phyloP scores from a whole-genome alignment of 2,797 vertebrate species.

The Phalloptychus januarius region DNA sequence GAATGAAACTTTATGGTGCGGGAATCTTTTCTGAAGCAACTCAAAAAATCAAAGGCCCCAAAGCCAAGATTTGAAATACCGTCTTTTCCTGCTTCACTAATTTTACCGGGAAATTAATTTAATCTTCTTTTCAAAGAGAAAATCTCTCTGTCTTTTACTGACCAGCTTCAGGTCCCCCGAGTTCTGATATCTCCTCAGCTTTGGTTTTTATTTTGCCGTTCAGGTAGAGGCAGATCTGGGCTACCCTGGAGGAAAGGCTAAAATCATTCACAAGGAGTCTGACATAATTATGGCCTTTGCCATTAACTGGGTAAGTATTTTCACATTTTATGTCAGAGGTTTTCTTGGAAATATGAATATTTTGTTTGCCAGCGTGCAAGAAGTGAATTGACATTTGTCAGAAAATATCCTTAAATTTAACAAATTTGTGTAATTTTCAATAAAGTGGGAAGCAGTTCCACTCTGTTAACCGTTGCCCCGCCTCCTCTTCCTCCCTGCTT shows the following conservation, averaged over 20 bases:
- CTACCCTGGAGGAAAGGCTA: slow-evolving; percentile 97
- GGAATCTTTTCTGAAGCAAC: slow-evolving; percentile 10
- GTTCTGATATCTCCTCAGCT: neutral
- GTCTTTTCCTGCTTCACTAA: neutral
- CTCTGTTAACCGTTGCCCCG: neutral
- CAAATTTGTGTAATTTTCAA: neutral
- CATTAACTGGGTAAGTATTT: slow-evolving; percentile 89
- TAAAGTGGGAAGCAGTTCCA: slow-evolving; percentile 5
- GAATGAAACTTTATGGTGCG: neutral
- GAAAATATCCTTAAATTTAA: neutral
- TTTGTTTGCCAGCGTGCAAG: neutral
- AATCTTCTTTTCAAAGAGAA: neutral
- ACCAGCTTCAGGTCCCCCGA: neutral
- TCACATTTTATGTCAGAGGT: neutral
- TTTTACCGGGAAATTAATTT: slow-evolving; percentile 1
- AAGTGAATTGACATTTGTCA: neutral
- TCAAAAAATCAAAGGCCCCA: neutral
- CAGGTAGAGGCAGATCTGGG: slow-evolving; percentile 98
- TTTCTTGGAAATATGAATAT: neutral
- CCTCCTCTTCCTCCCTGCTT: neutral
- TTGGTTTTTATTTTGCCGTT: slow-evolving; percentile 59
- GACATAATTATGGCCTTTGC: slow-evolving; percentile 99
- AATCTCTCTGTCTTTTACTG: neutral
- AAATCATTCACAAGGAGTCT: slow-evolving; percentile 97
- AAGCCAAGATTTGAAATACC: neutral